A percentile compares a stretch with the other conserved stretches of the same genome.
Conservation (phyloP, 1,140 invertebrate genomes). For the Cyclina sinensis region DNA sequence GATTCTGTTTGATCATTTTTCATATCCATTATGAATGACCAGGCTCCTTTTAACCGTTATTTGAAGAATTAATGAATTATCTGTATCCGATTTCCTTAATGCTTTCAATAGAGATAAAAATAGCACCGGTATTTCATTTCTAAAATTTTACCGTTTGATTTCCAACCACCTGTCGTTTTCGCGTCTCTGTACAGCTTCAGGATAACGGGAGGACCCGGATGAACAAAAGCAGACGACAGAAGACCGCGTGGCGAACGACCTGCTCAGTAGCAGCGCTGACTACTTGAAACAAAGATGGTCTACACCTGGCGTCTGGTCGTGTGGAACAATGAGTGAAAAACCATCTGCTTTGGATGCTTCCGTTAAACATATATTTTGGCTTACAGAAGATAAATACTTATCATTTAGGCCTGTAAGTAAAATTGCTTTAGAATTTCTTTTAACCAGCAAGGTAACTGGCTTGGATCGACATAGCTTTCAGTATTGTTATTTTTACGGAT, state of each 20-base stretch:
- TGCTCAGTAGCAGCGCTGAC: background rate
- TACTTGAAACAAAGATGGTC: background rate
- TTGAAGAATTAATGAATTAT: background rate
- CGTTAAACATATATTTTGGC: too few species aligned
- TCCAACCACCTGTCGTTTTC: conserved; percentile 14
- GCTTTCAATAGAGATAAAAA: conserved; percentile 10
- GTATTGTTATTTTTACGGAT: too few species aligned
- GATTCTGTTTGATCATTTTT: conserved; percentile 11
- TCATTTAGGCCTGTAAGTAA: too few species aligned
- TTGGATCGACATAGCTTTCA: too few species aligned
- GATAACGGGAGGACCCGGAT: background rate
- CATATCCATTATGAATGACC: background rate
- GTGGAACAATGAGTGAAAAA: too few species aligned
- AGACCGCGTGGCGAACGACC: background rate
- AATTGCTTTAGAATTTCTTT: too few species aligned
- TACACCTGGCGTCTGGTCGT: too few species aligned
- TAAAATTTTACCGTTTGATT: conserved; percentile 19
- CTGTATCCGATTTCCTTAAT: background rate
- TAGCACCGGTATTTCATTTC: background rate
- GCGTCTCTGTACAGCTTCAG: background rate
- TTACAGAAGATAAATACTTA: too few species aligned
- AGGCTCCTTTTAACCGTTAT: conserved; percentile 17
- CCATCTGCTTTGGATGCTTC: too few species aligned
- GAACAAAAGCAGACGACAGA: conserved; percentile 2
- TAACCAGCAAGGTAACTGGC: too few species aligned